Evolutionary conservation across 2,888 invertebrate genomes (phyloP).

Genomic region (Limnephilus marmoratus): DNA sequence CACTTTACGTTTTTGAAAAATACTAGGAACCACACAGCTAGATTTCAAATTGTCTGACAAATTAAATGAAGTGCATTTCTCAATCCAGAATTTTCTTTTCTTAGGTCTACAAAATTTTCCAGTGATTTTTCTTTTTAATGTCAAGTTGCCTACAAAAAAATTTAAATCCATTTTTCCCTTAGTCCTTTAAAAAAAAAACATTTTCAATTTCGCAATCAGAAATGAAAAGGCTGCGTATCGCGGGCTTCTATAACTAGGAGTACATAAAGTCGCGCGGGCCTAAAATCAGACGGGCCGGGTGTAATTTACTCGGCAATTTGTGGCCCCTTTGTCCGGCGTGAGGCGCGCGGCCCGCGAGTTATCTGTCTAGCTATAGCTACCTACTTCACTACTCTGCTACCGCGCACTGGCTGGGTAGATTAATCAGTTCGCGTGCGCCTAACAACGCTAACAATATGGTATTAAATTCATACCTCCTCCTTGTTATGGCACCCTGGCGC

Average conservation of each 20-base stretch:
- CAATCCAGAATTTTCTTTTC: neutral
- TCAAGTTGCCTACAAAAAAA: no score
- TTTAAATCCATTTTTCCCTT: neutral
- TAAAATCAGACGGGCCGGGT: conserved; percentile 19
- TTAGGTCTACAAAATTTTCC: neutral
- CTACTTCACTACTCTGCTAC: neutral
- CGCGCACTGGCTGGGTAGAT: neutral
- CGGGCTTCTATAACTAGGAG: conserved; percentile 37
- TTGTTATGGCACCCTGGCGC: neutral
- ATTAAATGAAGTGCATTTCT: neutral
- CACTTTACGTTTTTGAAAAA: no score
- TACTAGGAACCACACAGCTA: no score
- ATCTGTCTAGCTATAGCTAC: neutral
- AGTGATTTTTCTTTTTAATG: neutral
- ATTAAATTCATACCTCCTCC: neutral
- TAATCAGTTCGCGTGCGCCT: conserved; percentile 2
- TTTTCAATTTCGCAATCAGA: neutral
- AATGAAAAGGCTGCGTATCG: conserved; percentile 19
- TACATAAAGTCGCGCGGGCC: conserved; percentile 18
- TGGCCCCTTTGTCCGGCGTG: conserved; percentile 46
- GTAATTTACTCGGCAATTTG: conserved; percentile 47
- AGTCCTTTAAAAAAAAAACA: neutral
- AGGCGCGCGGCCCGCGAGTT: conserved; percentile 48
- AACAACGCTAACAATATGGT: neutral
- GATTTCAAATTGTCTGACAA: no score